Conservation (phyloP, 2,113 vertebrate genomes). For the Ammodytes dubius region DNA sequence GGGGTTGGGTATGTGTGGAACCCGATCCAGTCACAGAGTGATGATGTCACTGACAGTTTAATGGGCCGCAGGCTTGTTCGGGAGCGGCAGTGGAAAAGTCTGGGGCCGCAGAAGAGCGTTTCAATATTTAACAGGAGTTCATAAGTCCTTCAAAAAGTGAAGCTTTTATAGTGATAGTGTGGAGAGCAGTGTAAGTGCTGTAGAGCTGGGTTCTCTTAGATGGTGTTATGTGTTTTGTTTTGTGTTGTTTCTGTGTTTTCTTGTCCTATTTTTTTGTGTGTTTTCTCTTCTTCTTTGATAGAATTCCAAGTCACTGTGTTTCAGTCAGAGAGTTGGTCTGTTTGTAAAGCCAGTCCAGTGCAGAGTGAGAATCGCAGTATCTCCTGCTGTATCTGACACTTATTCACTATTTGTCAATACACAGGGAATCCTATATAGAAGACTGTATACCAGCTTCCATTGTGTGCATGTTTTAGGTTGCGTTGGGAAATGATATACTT, state of each 20-base stretch:
- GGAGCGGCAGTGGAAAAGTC: slow-evolving; percentile 69
- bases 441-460: background rate
- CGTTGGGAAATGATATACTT: background rate
- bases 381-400: background rate
- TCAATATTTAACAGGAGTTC: slow-evolving; percentile 30
- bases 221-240: background rate
- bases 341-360: background rate
- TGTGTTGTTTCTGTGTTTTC: background rate
- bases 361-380: background rate
- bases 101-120: slow-evolving; percentile 50
- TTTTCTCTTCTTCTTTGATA: background rate
- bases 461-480: background rate
- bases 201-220: background rate
- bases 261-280: background rate
- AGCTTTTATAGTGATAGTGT: background rate
- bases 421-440: background rate
- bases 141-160: background rate
- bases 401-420: background rate
- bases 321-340: background rate
- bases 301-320: background rate
- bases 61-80: slow-evolving; percentile 63
- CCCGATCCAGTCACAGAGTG: slow-evolving; percentile 50
- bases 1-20: slow-evolving; percentile 28
- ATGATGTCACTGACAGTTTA: slow-evolving; percentile 67
- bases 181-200: background rate